Conservation (phyloP, 1,140 invertebrate species). For the Meloidogyne exigua region DNA sequence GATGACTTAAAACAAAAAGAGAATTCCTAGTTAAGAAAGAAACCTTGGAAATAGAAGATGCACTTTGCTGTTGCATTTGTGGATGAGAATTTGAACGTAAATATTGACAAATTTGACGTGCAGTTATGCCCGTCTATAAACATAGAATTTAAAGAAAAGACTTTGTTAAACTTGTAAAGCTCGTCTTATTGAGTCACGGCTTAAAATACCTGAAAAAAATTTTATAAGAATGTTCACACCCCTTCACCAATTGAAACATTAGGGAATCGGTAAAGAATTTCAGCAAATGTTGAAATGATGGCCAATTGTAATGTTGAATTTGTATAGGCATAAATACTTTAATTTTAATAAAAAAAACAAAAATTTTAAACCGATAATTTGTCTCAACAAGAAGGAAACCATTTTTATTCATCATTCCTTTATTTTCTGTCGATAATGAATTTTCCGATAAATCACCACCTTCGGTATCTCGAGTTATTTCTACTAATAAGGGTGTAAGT, state of each 20-base stretch:
- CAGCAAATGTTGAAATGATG: conserved; percentile 45
- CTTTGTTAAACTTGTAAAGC: conserved; percentile 34
- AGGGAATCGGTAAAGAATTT: conserved; percentile 40
- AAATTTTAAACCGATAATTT: conserved; percentile 30
- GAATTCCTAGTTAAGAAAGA: neutral
- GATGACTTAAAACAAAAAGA: neutral
- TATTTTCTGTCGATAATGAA: neutral
- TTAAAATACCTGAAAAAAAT: conserved; percentile 16
- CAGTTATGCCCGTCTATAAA: conserved; percentile 46
- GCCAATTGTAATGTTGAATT: conserved; percentile 48
- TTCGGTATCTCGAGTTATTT: neutral
- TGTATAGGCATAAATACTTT: conserved; percentile 44
- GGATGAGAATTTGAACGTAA: conserved; percentile 40
- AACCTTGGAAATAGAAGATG: neutral
- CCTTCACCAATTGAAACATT: conserved; percentile 37
- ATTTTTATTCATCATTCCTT: neutral
- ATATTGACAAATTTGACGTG: conserved; percentile 43
- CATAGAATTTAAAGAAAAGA: neutral
- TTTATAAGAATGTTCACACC: too few relatives aligned
- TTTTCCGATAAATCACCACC: neutral
- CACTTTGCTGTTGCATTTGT: conserved; percentile 34
- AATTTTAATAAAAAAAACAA: neutral
- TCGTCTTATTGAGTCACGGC: conserved; percentile 40
- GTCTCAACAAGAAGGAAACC: conserved; percentile 50
- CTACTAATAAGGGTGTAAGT: conserved; percentile 7